These are phyloP conservation scores for Myotis daubentonii DNA, from an alignment of 2,797 vertebrate species.

Conservation along the genomic window DNA sequence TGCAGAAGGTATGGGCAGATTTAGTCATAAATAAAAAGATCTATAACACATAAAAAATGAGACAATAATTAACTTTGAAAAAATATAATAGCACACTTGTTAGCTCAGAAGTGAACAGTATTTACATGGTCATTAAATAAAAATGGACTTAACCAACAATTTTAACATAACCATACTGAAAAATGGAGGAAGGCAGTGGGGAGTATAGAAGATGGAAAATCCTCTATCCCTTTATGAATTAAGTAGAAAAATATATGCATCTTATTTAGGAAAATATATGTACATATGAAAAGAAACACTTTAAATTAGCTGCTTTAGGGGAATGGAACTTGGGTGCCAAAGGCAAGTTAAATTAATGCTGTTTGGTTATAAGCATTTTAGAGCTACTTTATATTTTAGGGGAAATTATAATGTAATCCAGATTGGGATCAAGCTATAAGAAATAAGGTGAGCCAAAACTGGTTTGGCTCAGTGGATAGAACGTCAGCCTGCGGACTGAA, in stretches of 20 bases:
- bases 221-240: not conserved
- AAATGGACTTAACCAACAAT: not conserved
- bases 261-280: slow-evolving; percentile 6
- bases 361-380: slow-evolving; percentile 14
- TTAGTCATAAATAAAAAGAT: slow-evolving; percentile 30
- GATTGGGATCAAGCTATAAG: slow-evolving; percentile 2
- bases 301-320: not conserved
- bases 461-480: too few relatives aligned
- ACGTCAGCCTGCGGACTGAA: too few relatives aligned
- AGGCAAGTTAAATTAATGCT: not conserved
- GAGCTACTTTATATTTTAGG: slow-evolving; percentile 11
- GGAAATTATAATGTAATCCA: not conserved
- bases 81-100: not conserved
- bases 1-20: not conserved
- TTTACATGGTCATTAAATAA: not conserved
- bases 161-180: not conserved
- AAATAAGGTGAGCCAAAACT: slow-evolving; percentile 38
- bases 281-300: not conserved
- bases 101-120: slow-evolving; percentile 8
- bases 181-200: not conserved
- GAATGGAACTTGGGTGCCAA: not conserved
- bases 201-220: not conserved
- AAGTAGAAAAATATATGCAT: not conserved
- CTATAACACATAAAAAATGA: slow-evolving; percentile 6
- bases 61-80: not conserved